Percentiles rank a stretch among this genome's conserved stretches.
phyloP scores from a whole-genome alignment of 2,113 vertebrate species.

The Notarius lentiginosus region DNA sequence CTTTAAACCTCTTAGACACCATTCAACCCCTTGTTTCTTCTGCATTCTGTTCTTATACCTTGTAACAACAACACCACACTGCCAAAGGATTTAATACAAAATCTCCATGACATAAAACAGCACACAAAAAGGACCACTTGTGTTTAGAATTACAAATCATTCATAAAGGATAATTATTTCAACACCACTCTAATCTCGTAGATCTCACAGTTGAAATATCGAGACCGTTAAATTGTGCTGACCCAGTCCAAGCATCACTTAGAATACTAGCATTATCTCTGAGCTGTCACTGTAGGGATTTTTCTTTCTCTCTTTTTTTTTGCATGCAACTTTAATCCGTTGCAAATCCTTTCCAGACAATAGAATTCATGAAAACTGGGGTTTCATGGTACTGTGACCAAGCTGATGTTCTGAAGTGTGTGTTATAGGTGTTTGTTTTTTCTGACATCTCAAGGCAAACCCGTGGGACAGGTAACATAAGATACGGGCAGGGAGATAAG shows the following conservation, averaged over 20 bases:
- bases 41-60: background rate
- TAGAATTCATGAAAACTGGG: constrained; percentile 19
- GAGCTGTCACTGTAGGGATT: background rate
- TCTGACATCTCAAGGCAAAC: constrained; percentile 45
- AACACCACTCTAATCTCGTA: constrained; percentile 6
- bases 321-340: constrained; percentile 25
- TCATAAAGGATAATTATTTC: background rate
- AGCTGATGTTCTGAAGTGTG: constrained; percentile 12
- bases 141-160: background rate
- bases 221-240: constrained; percentile 31
- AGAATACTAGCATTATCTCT: constrained; percentile 19
- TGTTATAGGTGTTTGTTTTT: constrained; percentile 38
- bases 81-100: constrained; percentile 3
- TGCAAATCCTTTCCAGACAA: constrained; percentile 42
- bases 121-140: background rate
- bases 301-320: constrained; percentile 3
- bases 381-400: constrained; percentile 30
- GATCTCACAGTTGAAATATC: constrained; percentile 38
- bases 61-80: constrained; percentile 1
- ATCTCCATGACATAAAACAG: background rate
- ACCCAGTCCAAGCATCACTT: constrained; percentile 17
- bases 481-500: constrained; percentile 28
- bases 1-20: constrained; percentile 2
- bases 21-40: background rate
- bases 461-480: constrained; percentile 49